Evolutionary conservation across 2,797 vertebrate genomes (phyloP).

Genomic region (Euthynnus affinis): DNA sequence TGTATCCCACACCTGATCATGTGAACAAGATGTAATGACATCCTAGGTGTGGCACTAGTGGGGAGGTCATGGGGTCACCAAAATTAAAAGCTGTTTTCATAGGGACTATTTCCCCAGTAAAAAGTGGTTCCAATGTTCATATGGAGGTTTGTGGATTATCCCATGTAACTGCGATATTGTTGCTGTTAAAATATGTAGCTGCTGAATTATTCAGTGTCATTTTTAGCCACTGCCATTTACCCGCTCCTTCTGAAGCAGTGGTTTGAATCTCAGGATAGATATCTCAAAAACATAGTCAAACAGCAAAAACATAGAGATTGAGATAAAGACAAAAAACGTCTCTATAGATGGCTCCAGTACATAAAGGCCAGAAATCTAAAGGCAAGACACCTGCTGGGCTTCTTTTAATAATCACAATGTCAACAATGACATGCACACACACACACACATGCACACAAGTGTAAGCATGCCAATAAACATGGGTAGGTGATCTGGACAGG

Average conservation of each 20-base stretch:
- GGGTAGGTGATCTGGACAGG: constrained; percentile 68
- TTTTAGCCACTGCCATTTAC: no score
- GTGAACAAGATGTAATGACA: background rate
- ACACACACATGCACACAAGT: constrained; percentile 31
- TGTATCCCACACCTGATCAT: background rate
- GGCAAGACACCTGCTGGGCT: constrained; percentile 65
- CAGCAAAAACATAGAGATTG: no score
- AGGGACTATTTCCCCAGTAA: background rate
- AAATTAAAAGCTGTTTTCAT: background rate
- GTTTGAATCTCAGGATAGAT: background rate
- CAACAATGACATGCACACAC: constrained; percentile 45
- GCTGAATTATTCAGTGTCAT: no score
- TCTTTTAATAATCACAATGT: constrained; percentile 68
- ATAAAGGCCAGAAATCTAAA: constrained; percentile 50
- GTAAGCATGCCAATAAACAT: constrained; percentile 54
- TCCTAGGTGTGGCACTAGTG: no score
- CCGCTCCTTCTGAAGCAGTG: background rate
- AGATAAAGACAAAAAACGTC: constrained; percentile 25
- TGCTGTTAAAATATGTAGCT: no score
- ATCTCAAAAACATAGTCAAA: background rate
- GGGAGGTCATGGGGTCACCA: background rate
- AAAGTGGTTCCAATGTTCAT: background rate
- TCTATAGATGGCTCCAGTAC: constrained; percentile 30
- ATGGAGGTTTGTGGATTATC: background rate
- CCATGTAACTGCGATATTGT: background rate